Conservation (phyloP, 1,140 invertebrate species). For the Maconellicoccus hirsutus region DNA sequence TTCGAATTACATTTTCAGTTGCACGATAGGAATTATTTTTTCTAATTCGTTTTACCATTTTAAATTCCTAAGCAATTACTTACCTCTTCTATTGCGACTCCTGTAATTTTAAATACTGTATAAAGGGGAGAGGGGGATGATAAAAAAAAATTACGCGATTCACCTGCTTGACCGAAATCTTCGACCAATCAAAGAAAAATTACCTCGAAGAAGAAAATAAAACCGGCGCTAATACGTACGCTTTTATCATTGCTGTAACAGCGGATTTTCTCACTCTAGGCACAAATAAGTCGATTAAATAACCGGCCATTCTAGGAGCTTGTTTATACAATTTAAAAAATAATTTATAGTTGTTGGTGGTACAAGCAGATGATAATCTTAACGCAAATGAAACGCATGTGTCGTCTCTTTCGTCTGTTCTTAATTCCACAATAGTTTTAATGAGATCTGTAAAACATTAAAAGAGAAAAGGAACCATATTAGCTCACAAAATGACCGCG, state of each 20-base stretch:
- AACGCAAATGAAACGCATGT: conserved; percentile 77
- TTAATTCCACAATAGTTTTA: conserved; percentile 71
- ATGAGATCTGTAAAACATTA: conserved; percentile 64
- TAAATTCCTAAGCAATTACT: too few relatives aligned
- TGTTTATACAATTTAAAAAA: conserved; percentile 80
- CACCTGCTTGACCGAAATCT: too few relatives aligned
- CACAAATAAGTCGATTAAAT: conserved; percentile 94
- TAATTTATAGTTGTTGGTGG: conserved; percentile 75
- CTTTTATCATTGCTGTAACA: conserved; percentile 83
- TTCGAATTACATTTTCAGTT: too few relatives aligned
- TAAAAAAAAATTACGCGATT: too few relatives aligned
- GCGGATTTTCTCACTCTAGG: conserved; percentile 81
- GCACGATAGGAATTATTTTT: too few relatives aligned
- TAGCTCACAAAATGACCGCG: too few relatives aligned
- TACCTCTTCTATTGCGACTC: too few relatives aligned
- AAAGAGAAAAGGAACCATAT: too few relatives aligned
- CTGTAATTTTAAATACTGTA: too few relatives aligned
- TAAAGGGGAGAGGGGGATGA: too few relatives aligned
- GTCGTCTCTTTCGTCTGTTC: conserved; percentile 63
- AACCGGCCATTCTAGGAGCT: conserved; percentile 89
- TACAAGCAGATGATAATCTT: conserved; percentile 78
- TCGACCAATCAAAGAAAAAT: too few relatives aligned
- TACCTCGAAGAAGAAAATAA: not conserved
- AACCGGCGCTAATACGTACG: conserved; percentile 64
- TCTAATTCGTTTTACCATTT: too few relatives aligned